Conservation (phyloP, 64 coral and sea anemone species). For the Catalaphyllia jardinei region DNA sequence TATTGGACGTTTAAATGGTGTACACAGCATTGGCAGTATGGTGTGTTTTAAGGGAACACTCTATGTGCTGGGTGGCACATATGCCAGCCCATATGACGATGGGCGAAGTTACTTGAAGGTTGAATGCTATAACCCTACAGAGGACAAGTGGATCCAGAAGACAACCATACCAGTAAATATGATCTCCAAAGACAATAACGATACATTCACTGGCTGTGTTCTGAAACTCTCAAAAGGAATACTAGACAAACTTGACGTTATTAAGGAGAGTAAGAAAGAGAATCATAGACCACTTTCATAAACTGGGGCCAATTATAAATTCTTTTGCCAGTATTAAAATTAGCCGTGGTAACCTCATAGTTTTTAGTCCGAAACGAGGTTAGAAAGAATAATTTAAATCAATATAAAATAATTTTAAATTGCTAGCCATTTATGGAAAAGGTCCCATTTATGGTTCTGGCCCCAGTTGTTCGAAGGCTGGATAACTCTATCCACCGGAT, state of each 20-base stretch:
- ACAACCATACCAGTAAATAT: neutral
- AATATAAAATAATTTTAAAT: no score
- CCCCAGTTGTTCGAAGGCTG: no score
- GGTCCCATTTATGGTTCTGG: no score
- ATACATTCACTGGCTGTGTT: neutral
- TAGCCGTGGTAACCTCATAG: no score
- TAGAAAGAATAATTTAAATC: no score
- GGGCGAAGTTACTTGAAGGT: neutral
- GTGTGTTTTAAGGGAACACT: constrained; percentile 15
- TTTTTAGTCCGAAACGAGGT: no score
- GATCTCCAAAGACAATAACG: neutral
- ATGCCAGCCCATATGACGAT: neutral
- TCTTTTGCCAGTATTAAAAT: no score
- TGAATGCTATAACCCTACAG: neutral
- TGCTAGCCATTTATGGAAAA: no score
- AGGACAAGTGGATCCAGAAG: neutral
- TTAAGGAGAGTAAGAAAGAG: neutral
- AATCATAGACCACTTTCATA: no score
- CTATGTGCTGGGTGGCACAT: neutral
- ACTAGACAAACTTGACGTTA: neutral
- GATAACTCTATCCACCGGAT: no score
- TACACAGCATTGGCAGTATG: neutral
- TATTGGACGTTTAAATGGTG: neutral
- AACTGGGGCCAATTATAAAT: no score
- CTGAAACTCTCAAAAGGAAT: constrained; percentile 3